Evolutionary conservation across 2,797 vertebrate species (phyloP), one percentile per base, ranked within the genome.

Genomic region (Falco columbarius): DNA sequence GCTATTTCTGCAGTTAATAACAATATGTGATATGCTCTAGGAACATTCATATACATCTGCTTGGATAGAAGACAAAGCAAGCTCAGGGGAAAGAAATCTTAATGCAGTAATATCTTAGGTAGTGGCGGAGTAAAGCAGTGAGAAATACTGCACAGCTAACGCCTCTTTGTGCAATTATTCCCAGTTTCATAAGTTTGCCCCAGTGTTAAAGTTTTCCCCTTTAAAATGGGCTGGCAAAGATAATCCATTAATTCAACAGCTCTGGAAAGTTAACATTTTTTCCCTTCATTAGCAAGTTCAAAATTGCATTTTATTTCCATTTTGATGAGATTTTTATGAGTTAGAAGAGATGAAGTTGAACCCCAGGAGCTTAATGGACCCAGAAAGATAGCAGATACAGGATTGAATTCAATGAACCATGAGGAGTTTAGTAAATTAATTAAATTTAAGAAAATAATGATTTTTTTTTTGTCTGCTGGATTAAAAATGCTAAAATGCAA

Each of bases 301-400:
- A 97, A 98, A 98, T 96, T 94, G 90, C 97, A 97, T 98, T 98
- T 98, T 98, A 98, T 98, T 98, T 98, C 96, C 98, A 98, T 98
- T 98, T 98, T 97, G 97, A 98, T 98, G 97, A 98, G 97, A 97
- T 97, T 98, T 98, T 98, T 98, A 98, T 98, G 97, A 97, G 97
- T 98, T 97, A 96, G 96, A 98, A 96, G 88, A 98, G 94, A 97
- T 96, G 94, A 97, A 98, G 95, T 97, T 91, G 76, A 98, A 97
- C 97, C 97, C 95, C 96, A 94, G 95, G 97, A 98, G 97, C 89
- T 97, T 97, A 98, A 98, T 97, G 97, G 94, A 97, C 96, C 97
- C 82, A 97, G 95, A 96, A 98, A 98, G 97, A 98, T 97, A 30
- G 29, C 73, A 95, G 98, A 98, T 98, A 98, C 82, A 97, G 97